Base-by-base conservation (phyloP, 1,140 invertebrate genomes). In the Nylanderia fulva region DNA sequence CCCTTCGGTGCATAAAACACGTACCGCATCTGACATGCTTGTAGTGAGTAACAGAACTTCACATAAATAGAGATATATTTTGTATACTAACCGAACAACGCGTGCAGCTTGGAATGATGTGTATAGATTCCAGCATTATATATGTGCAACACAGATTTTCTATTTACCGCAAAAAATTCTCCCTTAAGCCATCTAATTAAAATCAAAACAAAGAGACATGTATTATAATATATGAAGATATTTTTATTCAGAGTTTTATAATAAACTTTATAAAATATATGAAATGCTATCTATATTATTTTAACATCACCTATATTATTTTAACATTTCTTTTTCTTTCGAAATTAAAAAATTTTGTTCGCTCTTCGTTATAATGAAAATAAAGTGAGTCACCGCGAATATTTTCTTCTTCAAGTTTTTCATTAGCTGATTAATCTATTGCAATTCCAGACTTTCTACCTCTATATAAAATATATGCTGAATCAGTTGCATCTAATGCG, bases 1-100 rank as follows among this genome's bases (percentile, higher is more conserved):
- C n/a, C 69, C 33, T 69, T 66, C 39, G 63, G 54, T 21, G 56
- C 74, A 84, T 86, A 86, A 89, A 89, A 84, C 56, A 75, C 66
- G 27, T 69, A 60, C 29, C 58, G 56, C 27, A 48, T 88, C 52
- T 64, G 84, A 89, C 69, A 56, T 71, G 85, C 58, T 60, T 71
- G 33, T 21, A 27, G 39, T 15, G 8, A 11, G 29, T 27, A 48
- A 39, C 64, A 72, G 42, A 39, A 29, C 15, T 18, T 60, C 60
- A n/a, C n/a, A 29, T 74, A 60, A 85, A 82, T 80, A 85, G 54
- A 11, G 36, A 8, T 21, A 68, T 36, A 13, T 42, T 54, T n/a
- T n/a, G 56, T 64, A 63, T 18, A 15, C 33, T 45, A 36, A 39
- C 45, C 36, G 13, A 64, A 54, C 39, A 83, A 83, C n/a, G 39